Conservation (phyloP, 2,113 vertebrate species). For the Vidua chalybeata region DNA sequence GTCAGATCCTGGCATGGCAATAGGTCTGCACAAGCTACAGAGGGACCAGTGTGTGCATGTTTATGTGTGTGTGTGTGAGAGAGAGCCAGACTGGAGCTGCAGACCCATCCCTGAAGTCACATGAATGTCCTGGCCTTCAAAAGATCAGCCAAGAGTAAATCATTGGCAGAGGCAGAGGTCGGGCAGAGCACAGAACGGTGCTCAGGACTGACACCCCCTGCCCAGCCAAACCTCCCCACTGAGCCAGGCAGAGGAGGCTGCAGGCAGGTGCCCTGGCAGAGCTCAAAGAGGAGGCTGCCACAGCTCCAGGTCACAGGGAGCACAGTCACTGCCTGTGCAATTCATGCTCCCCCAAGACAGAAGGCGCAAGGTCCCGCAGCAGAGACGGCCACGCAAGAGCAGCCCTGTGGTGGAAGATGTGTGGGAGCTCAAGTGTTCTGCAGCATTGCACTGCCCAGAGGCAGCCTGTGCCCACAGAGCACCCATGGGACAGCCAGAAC, state of each 20-base stretch:
- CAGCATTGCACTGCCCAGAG: not conserved
- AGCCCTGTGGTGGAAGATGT: not conserved
- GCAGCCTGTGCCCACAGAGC: not conserved
- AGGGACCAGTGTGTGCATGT: too few species aligned
- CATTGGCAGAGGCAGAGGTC: not conserved
- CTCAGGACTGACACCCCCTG: rapidly evolving
- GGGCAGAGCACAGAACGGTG: rapidly evolving
- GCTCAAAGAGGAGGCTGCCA: not conserved
- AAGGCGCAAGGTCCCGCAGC: not conserved
- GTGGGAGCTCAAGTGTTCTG: rapidly evolving
- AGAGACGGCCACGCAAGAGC: not conserved
- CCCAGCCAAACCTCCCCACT: not conserved
- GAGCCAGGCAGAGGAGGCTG: not conserved
- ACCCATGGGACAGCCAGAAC: not conserved
- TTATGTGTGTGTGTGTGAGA: too few species aligned
- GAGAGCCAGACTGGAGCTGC: not conserved
- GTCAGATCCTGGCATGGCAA: too few species aligned
- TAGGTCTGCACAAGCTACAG: not conserved
- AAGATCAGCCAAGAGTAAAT: not conserved
- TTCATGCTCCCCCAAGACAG: not conserved
- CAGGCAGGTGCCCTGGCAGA: not conserved
- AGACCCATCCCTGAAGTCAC: not conserved
- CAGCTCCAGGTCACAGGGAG: not conserved
- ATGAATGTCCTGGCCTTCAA: too few species aligned
- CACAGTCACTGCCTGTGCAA: not conserved